These are phyloP conservation scores for Bradypodion pumilum DNA, from an alignment of 2,797 vertebrate species.

Conservation along the genomic window DNA sequence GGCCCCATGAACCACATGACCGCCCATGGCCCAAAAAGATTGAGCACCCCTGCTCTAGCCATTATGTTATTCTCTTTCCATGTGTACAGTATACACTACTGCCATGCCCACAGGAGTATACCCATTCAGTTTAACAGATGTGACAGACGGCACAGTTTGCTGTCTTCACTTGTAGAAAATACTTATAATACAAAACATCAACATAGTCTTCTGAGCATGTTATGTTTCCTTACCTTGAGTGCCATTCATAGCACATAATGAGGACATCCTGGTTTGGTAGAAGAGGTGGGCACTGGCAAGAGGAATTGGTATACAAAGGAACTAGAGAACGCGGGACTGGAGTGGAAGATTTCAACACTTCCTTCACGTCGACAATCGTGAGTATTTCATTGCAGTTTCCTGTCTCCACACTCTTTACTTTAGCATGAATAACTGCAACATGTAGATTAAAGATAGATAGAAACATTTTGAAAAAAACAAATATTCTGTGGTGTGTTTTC, in stretches of 20 bases:
- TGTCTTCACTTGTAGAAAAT: neutral
- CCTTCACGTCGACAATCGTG: conserved; percentile 80
- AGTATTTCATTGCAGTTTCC: conserved; percentile 81
- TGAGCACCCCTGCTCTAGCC: too few relatives aligned
- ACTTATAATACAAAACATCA: neutral
- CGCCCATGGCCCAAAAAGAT: too few relatives aligned
- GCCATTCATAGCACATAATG: conserved; percentile 85
- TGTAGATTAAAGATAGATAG: neutral
- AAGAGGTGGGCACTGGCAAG: conserved; percentile 81
- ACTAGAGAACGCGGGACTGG: conserved; percentile 77
- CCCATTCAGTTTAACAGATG: neutral
- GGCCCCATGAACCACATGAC: too few relatives aligned
- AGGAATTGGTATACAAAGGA: conserved; percentile 81
- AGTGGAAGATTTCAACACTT: conserved; percentile 76
- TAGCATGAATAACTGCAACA: conserved; percentile 79
- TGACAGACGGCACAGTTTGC: too few relatives aligned
- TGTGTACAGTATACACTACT: neutral
- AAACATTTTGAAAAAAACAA: neutral
- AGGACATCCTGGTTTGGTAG: conserved; percentile 81
- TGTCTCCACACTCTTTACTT: conserved; percentile 80
- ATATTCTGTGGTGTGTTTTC: too few relatives aligned
- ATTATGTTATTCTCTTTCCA: neutral
- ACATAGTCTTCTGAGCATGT: neutral
- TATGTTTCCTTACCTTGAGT: conserved; percentile 70
- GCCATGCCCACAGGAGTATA: neutral